Evolutionary conservation across 1,140 invertebrate genomes (phyloP).

Genomic region (Streblospio benedicti): DNA sequence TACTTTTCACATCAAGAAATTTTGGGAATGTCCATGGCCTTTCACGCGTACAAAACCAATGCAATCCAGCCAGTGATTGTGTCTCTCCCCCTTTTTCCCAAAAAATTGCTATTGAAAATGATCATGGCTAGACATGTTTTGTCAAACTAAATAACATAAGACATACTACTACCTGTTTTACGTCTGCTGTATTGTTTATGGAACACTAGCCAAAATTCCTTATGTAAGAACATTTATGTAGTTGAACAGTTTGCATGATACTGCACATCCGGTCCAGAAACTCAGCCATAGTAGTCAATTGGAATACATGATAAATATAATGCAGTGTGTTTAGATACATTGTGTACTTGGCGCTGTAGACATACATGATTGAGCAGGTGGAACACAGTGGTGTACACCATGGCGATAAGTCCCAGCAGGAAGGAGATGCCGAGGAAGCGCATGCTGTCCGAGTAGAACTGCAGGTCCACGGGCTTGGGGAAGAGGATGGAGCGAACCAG

Average conservation of each 20-base stretch:
- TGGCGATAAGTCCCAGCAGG: slow-evolving; percentile 64
- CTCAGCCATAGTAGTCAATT: background rate
- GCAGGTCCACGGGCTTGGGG: slow-evolving; percentile 80
- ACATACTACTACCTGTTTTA: no score
- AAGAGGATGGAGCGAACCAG: slow-evolving; percentile 84
- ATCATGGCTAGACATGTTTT: no score
- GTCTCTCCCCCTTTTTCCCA: no score
- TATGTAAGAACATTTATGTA: no score
- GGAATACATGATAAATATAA: background rate
- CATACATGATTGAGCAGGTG: background rate
- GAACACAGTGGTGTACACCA: slow-evolving; percentile 75
- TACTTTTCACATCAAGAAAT: no score
- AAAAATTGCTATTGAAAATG: no score
- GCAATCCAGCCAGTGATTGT: no score
- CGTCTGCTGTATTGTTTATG: no score
- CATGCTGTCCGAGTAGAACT: slow-evolving; percentile 83
- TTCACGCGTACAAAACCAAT: no score
- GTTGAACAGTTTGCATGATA: background rate
- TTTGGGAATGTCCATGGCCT: no score
- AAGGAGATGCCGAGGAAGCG: slow-evolving; percentile 77
- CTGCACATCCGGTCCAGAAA: background rate
- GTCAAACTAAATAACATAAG: no score
- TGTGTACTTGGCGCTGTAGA: background rate
- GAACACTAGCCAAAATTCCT: no score
- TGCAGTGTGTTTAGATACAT: background rate